These are phyloP conservation scores for Euthynnus affinis DNA, from an alignment of 2,797 vertebrate species.

Conservation along the genomic window DNA sequence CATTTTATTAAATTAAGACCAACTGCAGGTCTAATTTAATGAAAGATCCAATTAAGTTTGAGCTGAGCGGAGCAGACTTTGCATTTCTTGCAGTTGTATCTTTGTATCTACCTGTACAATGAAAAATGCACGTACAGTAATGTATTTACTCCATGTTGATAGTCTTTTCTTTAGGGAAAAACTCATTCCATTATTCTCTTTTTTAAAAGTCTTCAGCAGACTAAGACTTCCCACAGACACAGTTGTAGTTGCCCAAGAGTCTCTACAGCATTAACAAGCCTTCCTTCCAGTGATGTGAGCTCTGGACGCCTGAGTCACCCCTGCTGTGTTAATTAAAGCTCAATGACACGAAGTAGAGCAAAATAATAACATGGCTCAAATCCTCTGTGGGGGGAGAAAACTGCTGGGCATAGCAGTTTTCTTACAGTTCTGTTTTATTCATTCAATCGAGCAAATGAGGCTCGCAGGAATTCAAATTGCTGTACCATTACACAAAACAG, in stretches of 20 bases:
- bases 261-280: slow-evolving; percentile 14
- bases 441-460: neutral
- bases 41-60: neutral
- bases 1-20: neutral
- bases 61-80: neutral
- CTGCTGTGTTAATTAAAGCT: slow-evolving; percentile 52
- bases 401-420: neutral
- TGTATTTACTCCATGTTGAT: neutral
- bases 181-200: neutral
- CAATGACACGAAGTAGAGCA: slow-evolving; percentile 28
- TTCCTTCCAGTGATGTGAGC: slow-evolving; percentile 13
- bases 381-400: neutral
- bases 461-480: neutral
- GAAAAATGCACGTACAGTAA: too few species aligned
- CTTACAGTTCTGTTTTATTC: neutral
- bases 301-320: neutral
- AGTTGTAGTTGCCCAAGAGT: neutral
- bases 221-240: neutral
- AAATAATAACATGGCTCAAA: slow-evolving; percentile 40
- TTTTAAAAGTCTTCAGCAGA: neutral
- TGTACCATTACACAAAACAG: neutral
- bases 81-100: neutral
- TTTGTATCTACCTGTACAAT: neutral
- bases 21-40: neutral
- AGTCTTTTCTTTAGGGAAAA: neutral